Percentiles rank a stretch among this genome's conserved stretches.
Evolutionary conservation across 2,113 vertebrate species (phyloP).

Genomic region (Lagenorhynchus albirostris): DNA sequence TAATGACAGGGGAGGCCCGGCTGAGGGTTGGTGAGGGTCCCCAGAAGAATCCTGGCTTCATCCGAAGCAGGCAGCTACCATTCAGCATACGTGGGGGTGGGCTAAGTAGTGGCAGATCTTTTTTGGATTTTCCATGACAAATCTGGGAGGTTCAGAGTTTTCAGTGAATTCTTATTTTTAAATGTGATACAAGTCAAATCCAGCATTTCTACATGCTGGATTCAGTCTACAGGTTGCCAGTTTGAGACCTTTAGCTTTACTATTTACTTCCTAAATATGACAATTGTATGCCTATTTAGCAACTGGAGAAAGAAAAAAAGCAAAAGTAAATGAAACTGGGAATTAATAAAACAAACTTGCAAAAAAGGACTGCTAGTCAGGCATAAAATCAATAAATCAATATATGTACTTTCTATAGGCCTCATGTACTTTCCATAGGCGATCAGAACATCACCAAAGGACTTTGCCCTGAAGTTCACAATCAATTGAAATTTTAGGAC

Average conservation of each 20-base stretch:
- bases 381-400: not conserved
- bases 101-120: not conserved
- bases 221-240: not conserved
- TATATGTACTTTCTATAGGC: not conserved
- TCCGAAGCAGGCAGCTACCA: not conserved
- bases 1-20: not conserved
- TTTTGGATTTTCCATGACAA: not conserved
- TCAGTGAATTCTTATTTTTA: not conserved
- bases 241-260: not conserved
- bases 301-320: not conserved
- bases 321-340: not conserved
- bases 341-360: not conserved
- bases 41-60: not conserved
- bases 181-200: not conserved
- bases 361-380: not conserved
- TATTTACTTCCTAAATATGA: not conserved
- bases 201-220: not conserved
- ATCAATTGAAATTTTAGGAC: not conserved
- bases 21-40: too few relatives aligned
- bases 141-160: not conserved
- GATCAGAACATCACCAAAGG: not conserved
- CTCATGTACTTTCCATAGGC: not conserved
- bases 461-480: not conserved
- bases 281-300: not conserved
- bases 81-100: not conserved